These are phyloP conservation scores for Pituophis catenifer DNA, from an alignment of 2,113 vertebrate genomes.

Conservation along the genomic window DNA sequence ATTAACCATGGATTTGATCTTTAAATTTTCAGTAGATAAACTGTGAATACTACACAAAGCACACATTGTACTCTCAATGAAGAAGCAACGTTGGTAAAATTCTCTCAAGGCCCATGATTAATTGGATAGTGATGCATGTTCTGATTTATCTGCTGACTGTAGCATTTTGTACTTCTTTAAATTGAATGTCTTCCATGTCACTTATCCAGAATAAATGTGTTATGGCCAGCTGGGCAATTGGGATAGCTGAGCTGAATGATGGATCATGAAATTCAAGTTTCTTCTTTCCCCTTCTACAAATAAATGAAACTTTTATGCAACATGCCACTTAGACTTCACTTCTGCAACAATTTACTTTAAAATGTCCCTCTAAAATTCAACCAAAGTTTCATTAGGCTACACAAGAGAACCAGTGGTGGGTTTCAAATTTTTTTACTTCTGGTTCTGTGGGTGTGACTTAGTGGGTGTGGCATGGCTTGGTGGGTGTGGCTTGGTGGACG, in stretches of 20 bases:
- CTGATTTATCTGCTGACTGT: slow-evolving; percentile 44
- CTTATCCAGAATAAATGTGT: slow-evolving; percentile 22
- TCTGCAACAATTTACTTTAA: not conserved
- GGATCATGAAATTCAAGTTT: not conserved
- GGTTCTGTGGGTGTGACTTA: too few species aligned
- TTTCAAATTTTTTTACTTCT: too few species aligned
- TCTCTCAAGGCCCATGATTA: slow-evolving; percentile 24
- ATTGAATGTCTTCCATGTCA: slow-evolving; percentile 5
- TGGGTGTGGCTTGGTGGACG: too few species aligned
- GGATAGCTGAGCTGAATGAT: not conserved
- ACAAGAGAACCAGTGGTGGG: too few species aligned
- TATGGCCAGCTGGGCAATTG: slow-evolving; percentile 12
- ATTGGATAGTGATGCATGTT: slow-evolving; percentile 5
- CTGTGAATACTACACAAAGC: not conserved
- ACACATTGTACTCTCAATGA: slow-evolving; percentile 30
- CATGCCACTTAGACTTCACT: not conserved
- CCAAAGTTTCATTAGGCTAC: not conserved
- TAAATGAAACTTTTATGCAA: not conserved
- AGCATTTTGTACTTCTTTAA: slow-evolving; percentile 31
- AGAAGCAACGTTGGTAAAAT: slow-evolving; percentile 12
- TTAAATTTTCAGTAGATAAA: slow-evolving; percentile 21
- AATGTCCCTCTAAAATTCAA: not conserved
- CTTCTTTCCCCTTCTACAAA: not conserved
- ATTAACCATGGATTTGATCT: not conserved
- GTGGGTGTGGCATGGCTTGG: too few species aligned